Conservation (phyloP, 1,140 invertebrate species). For the Trachymyrmex cornetzi region DNA sequence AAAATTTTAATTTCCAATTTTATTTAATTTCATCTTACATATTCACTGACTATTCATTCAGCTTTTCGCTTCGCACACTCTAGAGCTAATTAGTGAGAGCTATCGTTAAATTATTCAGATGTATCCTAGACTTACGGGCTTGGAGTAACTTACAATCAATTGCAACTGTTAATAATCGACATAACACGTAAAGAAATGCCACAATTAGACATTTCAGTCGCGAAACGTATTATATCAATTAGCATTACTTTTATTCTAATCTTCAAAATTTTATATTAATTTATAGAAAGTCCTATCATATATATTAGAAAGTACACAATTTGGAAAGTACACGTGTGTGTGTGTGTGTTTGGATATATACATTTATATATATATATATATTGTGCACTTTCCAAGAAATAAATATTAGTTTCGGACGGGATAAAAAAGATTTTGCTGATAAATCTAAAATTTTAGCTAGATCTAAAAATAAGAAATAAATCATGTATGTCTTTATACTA, state of each 20-base stretch:
- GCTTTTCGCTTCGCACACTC: neutral
- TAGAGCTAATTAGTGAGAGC: slow-evolving; percentile 4
- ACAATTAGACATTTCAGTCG: too few species aligned
- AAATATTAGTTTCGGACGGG: too few species aligned
- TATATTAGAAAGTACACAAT: neutral
- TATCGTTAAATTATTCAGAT: slow-evolving; percentile 57
- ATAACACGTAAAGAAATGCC: neutral
- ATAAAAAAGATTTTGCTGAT: too few species aligned
- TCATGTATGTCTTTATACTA: too few species aligned
- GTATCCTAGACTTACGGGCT: neutral
- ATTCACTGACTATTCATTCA: neutral
- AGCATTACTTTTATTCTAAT: neutral
- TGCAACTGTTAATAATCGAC: neutral
- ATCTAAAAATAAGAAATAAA: neutral
- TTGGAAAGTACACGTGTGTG: neutral
- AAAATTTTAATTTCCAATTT: neutral
- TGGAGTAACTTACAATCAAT: neutral
- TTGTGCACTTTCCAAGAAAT: neutral
- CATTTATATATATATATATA: neutral
- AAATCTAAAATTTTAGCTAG: neutral
- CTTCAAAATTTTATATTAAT: slow-evolving; percentile 5
- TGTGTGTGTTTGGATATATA: too few species aligned
- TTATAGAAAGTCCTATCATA: neutral
- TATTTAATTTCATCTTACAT: neutral
- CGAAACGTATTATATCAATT: neutral